phyloP scores from a whole-genome alignment of 2,113 vertebrate species.

The Sigmodon hispidus region DNA sequence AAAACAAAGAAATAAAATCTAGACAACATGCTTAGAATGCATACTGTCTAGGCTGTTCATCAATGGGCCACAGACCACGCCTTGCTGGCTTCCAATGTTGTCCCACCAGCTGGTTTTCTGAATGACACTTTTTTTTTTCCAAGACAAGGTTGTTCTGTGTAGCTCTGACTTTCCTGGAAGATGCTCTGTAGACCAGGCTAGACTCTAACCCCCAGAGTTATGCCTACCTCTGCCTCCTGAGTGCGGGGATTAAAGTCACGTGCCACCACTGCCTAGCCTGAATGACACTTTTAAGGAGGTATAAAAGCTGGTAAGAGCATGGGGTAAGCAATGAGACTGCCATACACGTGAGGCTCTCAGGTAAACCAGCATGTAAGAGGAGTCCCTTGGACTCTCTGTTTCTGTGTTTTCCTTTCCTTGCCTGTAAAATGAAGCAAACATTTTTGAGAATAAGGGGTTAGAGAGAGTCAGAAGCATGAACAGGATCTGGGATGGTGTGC shows the following conservation, averaged over 20 bases:
- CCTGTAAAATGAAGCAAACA: background rate
- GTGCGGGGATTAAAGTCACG: background rate
- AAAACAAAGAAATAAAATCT: background rate
- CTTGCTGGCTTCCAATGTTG: too few species aligned
- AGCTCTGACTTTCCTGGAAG: too few species aligned
- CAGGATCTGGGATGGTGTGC: accelerated
- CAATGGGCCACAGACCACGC: background rate
- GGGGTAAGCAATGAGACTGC: background rate
- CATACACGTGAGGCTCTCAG: too few species aligned
- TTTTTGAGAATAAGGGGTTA: background rate
- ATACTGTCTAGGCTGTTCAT: background rate
- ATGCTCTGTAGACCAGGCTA: background rate
- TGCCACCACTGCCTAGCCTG: background rate
- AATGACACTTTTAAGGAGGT: background rate
- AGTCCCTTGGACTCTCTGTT: background rate
- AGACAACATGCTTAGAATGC: background rate
- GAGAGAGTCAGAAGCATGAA: background rate
- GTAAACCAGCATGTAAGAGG: background rate
- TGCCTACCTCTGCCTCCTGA: background rate
- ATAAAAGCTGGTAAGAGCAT: background rate
- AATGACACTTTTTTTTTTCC: too few species aligned
- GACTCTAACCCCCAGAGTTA: background rate
- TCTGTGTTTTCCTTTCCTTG: background rate
- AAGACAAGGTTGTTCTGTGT: too few species aligned
- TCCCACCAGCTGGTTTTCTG: background rate